Base-by-base conservation (phyloP, 1,140 invertebrate species). In the Harpegnathos saltator region DNA sequence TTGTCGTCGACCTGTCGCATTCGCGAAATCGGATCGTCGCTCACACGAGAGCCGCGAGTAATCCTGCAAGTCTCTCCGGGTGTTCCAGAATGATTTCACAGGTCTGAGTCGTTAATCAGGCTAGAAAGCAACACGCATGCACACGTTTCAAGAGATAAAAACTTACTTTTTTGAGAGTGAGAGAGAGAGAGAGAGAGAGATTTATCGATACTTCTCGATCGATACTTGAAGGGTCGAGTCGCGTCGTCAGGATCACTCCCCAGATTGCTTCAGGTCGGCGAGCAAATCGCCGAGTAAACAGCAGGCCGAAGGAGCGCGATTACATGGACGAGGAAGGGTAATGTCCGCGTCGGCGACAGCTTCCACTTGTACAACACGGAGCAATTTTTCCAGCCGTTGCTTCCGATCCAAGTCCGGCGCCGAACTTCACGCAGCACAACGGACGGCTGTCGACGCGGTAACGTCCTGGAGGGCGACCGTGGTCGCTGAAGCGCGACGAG, bases 341-440 rank as follows among this genome's bases (percentile, higher is more conserved):
- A 63, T 12, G n/a, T 62, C 0, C 0, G 14, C 24, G 22, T 33
- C 33, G 52, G 52, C 59, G 58, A 82, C 54, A 33, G 56, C 58
- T 72, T 62, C 26, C 29, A 50, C 15, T 1, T 72, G 78, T 61
- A 61, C 26, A 66, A 82, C 71, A 74, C 78, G 68, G 54, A 84
- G 58, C 74, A 81, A 87, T 87, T 87, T 87, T 54, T 74, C 86
- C 29, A 59, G 5, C 61, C 68, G 69, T 80, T 86, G 86, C 48
- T 12, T 80, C 17, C 68, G 85, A 87, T 87, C 22, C 22, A 68
- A 38, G 54, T 72, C 72, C 73, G 83, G 63, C 66, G 73, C 68
- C 86, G 38, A 86, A 86, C 80, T 86, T 52, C 63, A 56, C 74
- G 24, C 19, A 48, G n/a, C 52, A 63, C 29, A 33, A 68, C 48